Evolutionary conservation across 2,888 invertebrate species (phyloP).

Genomic region (Drosophila limbata): DNA sequence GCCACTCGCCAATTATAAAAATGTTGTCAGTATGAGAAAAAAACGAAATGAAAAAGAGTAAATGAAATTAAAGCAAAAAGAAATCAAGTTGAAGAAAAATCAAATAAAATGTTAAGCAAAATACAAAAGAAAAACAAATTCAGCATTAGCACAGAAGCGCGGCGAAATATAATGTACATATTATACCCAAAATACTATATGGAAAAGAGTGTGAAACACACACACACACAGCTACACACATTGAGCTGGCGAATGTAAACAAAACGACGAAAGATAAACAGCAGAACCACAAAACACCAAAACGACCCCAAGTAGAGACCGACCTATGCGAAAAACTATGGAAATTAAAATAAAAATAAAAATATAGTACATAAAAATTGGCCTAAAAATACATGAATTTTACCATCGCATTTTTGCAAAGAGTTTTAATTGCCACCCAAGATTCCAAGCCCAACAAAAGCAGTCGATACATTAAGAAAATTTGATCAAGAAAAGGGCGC

Average conservation of each 20-base stretch:
- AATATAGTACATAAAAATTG: constrained; percentile 43
- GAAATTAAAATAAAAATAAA: constrained; percentile 16
- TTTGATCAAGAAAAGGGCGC: constrained; percentile 39
- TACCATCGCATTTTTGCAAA: constrained; percentile 21
- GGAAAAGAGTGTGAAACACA: constrained; percentile 31
- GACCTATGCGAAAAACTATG: constrained; percentile 20
- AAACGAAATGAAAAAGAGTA: constrained; percentile 23
- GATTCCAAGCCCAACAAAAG: not conserved
- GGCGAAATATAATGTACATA: constrained; percentile 51
- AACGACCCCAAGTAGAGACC: constrained; percentile 25
- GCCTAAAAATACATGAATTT: constrained; percentile 16
- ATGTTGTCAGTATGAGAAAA: constrained; percentile 55
- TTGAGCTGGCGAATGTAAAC: constrained; percentile 67
- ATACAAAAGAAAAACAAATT: constrained; percentile 75
- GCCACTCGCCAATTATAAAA: constrained; percentile 69
- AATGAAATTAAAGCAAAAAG: constrained; percentile 22
- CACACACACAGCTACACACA: constrained; percentile 12
- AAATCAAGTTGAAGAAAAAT: constrained; percentile 66
- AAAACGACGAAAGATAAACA: constrained; percentile 78
- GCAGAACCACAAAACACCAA: constrained; percentile 64
- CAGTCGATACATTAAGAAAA: constrained; percentile 41
- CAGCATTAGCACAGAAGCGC: constrained; percentile 55
- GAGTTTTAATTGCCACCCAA: constrained; percentile 46
- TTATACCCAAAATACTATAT: constrained; percentile 19
- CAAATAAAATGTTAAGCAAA: constrained; percentile 77